Percentiles rank a stretch among this genome's conserved stretches.
phyloP scores from a whole-genome alignment of 2,113 vertebrate genomes.

The Serilophus lunatus region DNA sequence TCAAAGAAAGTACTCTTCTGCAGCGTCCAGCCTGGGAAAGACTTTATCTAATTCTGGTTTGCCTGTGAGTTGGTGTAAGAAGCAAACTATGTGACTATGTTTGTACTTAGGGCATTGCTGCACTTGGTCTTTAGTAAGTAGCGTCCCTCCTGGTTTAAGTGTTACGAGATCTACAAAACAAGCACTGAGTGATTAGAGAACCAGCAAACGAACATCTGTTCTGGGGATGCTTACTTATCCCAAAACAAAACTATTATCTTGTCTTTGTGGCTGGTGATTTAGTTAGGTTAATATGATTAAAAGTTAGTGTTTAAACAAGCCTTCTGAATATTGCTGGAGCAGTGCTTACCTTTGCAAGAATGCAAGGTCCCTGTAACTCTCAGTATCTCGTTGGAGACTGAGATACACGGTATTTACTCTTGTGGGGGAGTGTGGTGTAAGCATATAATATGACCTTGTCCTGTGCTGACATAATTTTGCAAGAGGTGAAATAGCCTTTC shows the following conservation, averaged over 20 bases:
- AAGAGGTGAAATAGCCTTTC: neutral
- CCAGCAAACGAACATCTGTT: neutral
- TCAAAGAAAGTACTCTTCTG: neutral
- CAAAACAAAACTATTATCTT: neutral
- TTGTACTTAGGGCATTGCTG: neutral
- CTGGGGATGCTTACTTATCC: neutral
- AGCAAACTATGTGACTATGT: accelerated
- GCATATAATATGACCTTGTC: neutral
- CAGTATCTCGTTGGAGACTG: neutral
- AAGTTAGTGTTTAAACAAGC: conserved; percentile 20
- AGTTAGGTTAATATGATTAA: conserved; percentile 36
- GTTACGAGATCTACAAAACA: neutral
- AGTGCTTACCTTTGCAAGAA: conserved; percentile 12
- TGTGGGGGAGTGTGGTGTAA: neutral
- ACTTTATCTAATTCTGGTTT: neutral
- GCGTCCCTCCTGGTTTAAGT: neutral
- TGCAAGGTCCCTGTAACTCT: neutral
- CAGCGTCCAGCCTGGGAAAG: neutral
- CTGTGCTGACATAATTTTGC: neutral
- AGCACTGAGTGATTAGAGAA: neutral
- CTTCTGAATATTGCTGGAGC: neutral
- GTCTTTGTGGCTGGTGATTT: neutral
- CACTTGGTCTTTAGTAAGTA: neutral
- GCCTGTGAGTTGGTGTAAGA: neutral
- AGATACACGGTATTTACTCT: neutral